phyloP scores from a whole-genome alignment of 2,113 vertebrate genomes.

The Pipra filicauda region DNA sequence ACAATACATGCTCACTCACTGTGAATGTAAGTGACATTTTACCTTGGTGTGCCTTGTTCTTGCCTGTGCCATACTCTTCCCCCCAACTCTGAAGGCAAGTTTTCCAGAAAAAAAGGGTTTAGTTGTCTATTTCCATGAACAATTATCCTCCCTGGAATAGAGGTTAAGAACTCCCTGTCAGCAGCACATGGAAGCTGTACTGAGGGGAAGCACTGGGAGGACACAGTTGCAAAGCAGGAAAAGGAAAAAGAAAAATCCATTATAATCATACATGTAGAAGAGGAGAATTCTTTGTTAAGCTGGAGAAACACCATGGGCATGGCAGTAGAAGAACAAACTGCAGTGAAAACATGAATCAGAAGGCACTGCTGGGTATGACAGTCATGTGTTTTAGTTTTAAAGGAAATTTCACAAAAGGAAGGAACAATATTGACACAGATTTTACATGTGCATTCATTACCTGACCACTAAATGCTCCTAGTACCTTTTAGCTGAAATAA shows the following conservation, averaged over 20 bases:
- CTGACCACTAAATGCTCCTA: neutral
- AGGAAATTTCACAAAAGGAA: neutral
- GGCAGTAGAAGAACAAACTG: neutral
- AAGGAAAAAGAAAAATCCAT: neutral
- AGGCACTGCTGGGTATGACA: fast-evolving
- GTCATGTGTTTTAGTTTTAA: neutral
- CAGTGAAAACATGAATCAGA: neutral
- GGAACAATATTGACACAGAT: neutral
- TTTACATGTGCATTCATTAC: neutral
- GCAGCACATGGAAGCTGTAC: neutral
- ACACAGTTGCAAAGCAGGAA: neutral
- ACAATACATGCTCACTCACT: neutral
- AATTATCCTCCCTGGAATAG: neutral
- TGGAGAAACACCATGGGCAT: fast-evolving
- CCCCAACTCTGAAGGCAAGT: neutral
- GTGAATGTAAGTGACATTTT: neutral
- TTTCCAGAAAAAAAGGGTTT: neutral
- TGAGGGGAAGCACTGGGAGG: neutral
- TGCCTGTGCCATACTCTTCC: neutral
- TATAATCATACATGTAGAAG: neutral
- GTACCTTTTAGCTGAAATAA: neutral
- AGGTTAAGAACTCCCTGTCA: neutral
- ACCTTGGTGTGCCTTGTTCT: neutral
- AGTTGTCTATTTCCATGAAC: neutral
- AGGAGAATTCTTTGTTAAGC: neutral